A percentile compares a stretch with the other conserved stretches of the same genome.
phyloP scores from a whole-genome alignment of 2,113 vertebrate genomes.

The Malaclemys terrapin region DNA sequence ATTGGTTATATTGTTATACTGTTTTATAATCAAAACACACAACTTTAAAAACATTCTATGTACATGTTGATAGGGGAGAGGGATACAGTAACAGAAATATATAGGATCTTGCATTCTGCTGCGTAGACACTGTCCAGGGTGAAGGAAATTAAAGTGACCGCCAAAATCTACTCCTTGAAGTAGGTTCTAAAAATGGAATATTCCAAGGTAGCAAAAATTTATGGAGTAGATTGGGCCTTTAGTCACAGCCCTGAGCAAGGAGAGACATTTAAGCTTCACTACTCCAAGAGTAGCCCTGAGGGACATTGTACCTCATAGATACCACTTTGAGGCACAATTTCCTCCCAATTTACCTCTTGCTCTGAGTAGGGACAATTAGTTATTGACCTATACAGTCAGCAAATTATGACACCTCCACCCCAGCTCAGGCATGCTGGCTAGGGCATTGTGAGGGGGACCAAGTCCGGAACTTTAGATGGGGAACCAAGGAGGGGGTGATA shows the following conservation, averaged over 20 bases:
- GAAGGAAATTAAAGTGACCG: background rate
- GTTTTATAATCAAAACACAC: constrained; percentile 2
- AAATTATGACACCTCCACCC: background rate
- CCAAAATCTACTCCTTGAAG: background rate
- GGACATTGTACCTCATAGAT: background rate
- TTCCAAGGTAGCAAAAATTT: background rate
- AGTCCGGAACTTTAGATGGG: background rate
- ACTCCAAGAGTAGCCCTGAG: background rate
- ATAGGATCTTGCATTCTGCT: background rate
- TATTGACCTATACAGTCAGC: background rate
- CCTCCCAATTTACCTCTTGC: background rate
- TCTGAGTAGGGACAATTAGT: background rate
- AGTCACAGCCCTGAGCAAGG: background rate
- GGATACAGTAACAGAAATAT: background rate
- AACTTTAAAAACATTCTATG: background rate
- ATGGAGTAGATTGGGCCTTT: background rate
- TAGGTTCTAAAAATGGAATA: background rate
- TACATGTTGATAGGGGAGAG: background rate
- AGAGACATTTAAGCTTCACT: background rate
- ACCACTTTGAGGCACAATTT: background rate
- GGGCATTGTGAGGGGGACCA: background rate
- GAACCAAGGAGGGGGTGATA: background rate
- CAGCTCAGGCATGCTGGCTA: background rate
- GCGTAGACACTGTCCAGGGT: background rate
- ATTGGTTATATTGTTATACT: background rate